These are phyloP conservation scores for Oenanthe melanoleuca DNA, from an alignment of 2,113 vertebrate genomes.

Conservation along the genomic window DNA sequence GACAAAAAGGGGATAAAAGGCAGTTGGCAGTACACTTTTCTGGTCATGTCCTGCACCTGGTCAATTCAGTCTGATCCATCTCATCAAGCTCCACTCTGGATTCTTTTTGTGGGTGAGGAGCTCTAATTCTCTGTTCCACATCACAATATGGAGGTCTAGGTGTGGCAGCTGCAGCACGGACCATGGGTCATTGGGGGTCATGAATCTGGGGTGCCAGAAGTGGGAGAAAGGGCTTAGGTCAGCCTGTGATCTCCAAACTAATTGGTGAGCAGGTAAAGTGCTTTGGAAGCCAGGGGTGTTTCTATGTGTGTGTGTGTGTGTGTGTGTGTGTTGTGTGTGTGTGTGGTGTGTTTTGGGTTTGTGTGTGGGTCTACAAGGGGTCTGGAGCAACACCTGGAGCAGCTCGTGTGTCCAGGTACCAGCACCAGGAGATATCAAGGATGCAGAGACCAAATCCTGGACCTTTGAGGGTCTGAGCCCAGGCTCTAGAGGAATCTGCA, in stretches of 20 bases:
- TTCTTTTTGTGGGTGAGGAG: not conserved
- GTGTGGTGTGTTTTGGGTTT: not conserved
- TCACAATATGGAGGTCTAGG: not conserved
- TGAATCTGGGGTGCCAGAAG: not conserved
- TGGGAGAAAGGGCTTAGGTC: not conserved
- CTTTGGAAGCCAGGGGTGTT: not conserved
- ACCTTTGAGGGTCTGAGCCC: not conserved
- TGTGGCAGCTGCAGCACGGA: not conserved
- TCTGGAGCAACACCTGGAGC: not conserved
- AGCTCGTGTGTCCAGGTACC: not conserved
- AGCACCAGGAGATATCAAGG: not conserved
- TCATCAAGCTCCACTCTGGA: not conserved
- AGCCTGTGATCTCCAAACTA: accelerated
- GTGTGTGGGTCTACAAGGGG: not conserved
- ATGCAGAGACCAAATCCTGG: not conserved
- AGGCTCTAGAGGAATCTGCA: accelerated
- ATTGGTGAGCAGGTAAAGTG: not conserved
- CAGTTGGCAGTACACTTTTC: not conserved
- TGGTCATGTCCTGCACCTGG: not conserved
- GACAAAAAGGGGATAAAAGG: not conserved
- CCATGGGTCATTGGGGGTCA: accelerated
- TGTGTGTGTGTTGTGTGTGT: no score
- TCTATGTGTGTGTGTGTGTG: not conserved
- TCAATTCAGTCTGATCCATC: not conserved
- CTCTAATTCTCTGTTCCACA: not conserved